These are phyloP conservation scores for Barypeithes pellucidus DNA, from an alignment of 2,888 invertebrate genomes.

Conservation along the genomic window DNA sequence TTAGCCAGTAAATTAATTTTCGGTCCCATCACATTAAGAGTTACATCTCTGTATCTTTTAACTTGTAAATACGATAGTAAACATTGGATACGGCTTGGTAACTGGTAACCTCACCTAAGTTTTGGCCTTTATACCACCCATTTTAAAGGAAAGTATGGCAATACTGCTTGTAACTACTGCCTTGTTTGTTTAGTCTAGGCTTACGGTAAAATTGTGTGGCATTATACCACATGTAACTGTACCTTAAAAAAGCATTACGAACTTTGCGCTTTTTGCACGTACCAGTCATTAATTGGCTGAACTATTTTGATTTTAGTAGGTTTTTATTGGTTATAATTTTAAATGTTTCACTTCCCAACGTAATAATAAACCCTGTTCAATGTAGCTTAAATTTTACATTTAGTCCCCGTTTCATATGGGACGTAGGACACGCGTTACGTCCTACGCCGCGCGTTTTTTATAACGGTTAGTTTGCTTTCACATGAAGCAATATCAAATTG, in stretches of 20 bases:
- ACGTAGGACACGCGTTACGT: too few relatives aligned
- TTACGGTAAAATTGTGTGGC: conserved; percentile 6
- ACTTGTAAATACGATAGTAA: neutral
- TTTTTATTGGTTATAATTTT: conserved; percentile 4
- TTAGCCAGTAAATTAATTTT: conserved; percentile 18
- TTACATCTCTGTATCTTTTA: conserved; percentile 1
- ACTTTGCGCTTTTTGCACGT: conserved; percentile 6
- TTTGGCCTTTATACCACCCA: conserved; percentile 11
- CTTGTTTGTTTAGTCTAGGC: conserved; percentile 25
- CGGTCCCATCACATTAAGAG: neutral
- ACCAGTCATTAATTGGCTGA: conserved; percentile 1
- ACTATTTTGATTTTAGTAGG: conserved; percentile 14
- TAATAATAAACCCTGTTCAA: neutral
- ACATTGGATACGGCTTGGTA: neutral
- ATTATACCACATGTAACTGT: neutral
- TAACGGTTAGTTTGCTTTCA: too few relatives aligned
- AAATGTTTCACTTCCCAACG: neutral
- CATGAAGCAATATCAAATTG: too few relatives aligned
- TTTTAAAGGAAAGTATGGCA: conserved; percentile 18
- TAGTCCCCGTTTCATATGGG: too few relatives aligned
- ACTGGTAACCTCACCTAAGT: neutral
- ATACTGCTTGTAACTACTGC: conserved; percentile 14
- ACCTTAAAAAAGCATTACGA: neutral
- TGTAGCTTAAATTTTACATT: neutral
- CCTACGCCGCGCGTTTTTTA: too few relatives aligned